Evolutionary conservation across 92 coral and sea anemone genomes (phyloP), one percentile per base, ranked within the genome.

Genomic region (Plumapathes pennacea): DNA sequence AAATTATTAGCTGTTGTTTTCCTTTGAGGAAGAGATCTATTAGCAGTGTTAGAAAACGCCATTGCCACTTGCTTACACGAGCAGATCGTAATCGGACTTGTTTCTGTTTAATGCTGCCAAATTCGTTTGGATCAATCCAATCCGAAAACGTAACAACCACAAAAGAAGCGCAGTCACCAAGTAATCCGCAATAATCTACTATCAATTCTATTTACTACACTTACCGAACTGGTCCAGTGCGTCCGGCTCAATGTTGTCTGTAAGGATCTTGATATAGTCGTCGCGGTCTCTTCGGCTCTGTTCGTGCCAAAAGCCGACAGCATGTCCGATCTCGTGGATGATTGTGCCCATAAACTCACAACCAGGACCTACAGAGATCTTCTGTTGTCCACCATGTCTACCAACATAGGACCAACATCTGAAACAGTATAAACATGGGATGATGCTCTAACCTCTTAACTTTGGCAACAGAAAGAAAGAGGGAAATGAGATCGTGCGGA

Each of bases 351-450:
- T 68, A 39, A 72, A 89, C 42, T 94, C 96, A 61, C 99, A 94
- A 17, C 99, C 99, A 53, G 76, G 55, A 23, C 99, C 99, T 32
- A 94, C 74, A 12, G 96, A 89, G 18, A 94, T 86, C 57, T 89
- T 82, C 61, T 94, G 99, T 36, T 77, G 80, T 5, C 99, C 95
- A 4, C 90, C 90, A 8, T 85, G 74, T 1, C 89, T 71, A 5
- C 99, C 99, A 28, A 94, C 99, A 34, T 89, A 89, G 0, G 99
- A 94, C 96, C 96, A 94, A 44, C 99, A 94, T 42, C 99, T 94
- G 75, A n/a, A n/a, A n/a, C n/a, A n/a, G n/a, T n/a, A n/a, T n/a
- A n/a, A n/a, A n/a, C n/a, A n/a, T n/a, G n/a, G n/a, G n/a, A n/a
- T n/a, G n/a, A n/a, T n/a, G n/a, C n/a, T n/a, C n/a, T n/a, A n/a